Percentiles rank a stretch among this genome's conserved stretches.
Evolutionary conservation across 2,797 vertebrate genomes (phyloP).

Genomic region (Rhabdophis nuchalis): DNA sequence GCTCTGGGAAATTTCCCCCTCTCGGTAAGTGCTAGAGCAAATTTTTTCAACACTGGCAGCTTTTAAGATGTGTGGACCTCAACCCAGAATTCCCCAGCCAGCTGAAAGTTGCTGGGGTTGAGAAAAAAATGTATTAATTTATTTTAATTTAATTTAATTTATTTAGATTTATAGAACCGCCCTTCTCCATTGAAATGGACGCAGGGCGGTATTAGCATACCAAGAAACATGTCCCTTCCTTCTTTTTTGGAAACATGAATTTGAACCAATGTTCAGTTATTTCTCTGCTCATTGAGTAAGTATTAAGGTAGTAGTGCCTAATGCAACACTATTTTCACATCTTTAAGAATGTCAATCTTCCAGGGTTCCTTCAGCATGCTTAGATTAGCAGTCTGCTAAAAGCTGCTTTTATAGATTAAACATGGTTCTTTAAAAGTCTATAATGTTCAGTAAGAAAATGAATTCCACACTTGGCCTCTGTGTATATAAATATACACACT

Average conservation of each 20-base stretch:
- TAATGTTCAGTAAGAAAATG: not conserved
- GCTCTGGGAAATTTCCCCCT: not conserved
- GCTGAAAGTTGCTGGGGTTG: too few relatives aligned
- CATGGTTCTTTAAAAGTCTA: not conserved
- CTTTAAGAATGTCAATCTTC: constrained; percentile 15
- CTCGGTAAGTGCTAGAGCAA: not conserved
- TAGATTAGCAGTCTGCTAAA: not conserved
- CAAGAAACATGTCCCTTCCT: not conserved
- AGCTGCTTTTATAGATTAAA: not conserved
- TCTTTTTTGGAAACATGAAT: not conserved
- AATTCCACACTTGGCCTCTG: not conserved
- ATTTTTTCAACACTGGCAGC: not conserved
- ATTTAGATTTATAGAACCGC: too few relatives aligned
- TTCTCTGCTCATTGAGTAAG: not conserved
- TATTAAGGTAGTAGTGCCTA: not conserved
- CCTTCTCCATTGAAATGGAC: too few relatives aligned
- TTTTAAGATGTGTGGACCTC: too few relatives aligned
- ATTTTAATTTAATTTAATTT: too few relatives aligned
- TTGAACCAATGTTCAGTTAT: not conserved
- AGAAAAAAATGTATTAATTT: too few relatives aligned
- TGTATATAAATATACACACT: not conserved
- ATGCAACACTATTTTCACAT: not conserved
- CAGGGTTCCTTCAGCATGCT: constrained; percentile 22
- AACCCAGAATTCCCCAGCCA: too few relatives aligned
- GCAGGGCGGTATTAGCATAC: not conserved